Evolutionary conservation across 2,888 invertebrate genomes (phyloP), one percentile per base, ranked within the genome.

Genomic region (Lasioglossum vierecki): DNA sequence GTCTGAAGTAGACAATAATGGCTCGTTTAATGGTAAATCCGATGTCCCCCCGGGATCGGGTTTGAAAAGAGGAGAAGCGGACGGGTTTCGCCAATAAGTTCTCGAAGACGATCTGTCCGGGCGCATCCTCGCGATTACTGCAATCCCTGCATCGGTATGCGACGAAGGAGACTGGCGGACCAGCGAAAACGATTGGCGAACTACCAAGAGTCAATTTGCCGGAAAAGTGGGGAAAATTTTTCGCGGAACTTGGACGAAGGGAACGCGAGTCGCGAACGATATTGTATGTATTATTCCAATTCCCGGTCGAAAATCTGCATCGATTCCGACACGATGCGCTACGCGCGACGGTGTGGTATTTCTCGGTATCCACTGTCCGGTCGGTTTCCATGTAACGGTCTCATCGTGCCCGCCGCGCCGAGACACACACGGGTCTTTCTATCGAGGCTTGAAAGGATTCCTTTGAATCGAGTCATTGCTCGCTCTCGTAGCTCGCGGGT

Each of bases 381-480:
- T 73, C 41, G 72, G 72, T 72, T 72, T 72, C 72, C 35, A 30
- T 35, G 46, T 73, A 49, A 26, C 49, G 72, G 72, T 77, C 80
- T 73, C 80, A 80, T 82, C 82, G 68, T 53, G 53, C 53, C 3
- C 22, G 18, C 30, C 26, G 60, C 22, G 18, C 30, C 26, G 60
- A 63, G 60, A 63, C 60, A 15, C 60, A 15, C 60, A 49, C 82
- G 46, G 63, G 76, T n/a, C 35, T 66, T 35, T 30, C 81, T 80
- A 81, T 74, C 73, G 68, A 71, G 70, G 76, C 86, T 88, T 88
- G 84, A 83, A 88, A 83, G 88, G 88, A 88, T 88, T 88, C 88
- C 88, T 84, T 88, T 86, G 86, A 84, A 86, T 84, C 84, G 86
- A 88, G 86, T 88, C 88, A 88, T 76, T 82, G 76, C 80, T 74